A percentile compares a stretch with the other conserved stretches of the same genome.
These are phyloP conservation scores for Gandaritis pyraliata DNA, from an alignment of 2,888 invertebrate species.

Conservation along the genomic window DNA sequence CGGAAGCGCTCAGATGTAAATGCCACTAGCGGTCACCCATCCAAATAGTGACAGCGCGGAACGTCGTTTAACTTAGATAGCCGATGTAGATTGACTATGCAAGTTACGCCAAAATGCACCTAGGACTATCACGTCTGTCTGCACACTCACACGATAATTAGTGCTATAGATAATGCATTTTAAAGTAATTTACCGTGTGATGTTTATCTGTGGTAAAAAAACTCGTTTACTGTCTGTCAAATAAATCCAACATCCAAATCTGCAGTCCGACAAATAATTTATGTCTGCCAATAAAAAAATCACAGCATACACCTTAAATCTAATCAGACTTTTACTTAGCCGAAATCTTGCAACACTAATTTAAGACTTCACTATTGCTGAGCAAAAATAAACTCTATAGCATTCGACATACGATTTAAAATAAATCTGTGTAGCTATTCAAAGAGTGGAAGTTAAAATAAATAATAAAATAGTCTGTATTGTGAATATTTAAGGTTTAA, in stretches of 20 bases:
- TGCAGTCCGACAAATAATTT: conserved; percentile 30
- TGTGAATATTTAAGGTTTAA: conserved; percentile 11
- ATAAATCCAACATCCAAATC: conserved; percentile 30
- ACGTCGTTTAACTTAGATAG: no score
- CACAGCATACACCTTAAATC: conserved; percentile 35
- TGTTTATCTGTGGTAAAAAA: conserved; percentile 2
- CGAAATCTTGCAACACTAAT: conserved; percentile 30
- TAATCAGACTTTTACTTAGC: conserved; percentile 38
- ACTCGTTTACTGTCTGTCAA: conserved; percentile 22
- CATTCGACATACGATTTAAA: conserved; percentile 15
- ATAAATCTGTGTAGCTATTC: neutral
- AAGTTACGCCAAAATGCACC: no score
- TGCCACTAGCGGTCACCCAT: no score
- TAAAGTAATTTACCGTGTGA: neutral
- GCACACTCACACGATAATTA: no score
- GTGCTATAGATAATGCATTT: no score
- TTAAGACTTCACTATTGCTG: neutral
- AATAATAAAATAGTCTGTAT: conserved; percentile 9
- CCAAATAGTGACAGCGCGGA: no score
- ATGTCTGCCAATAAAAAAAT: conserved; percentile 33
- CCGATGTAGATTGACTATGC: no score
- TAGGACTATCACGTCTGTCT: no score
- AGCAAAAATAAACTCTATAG: conserved; percentile 14
- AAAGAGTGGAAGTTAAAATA: neutral
- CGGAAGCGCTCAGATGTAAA: no score